Conservation (phyloP, 1,140 invertebrate species). For the Drosophila prosaltans region DNA sequence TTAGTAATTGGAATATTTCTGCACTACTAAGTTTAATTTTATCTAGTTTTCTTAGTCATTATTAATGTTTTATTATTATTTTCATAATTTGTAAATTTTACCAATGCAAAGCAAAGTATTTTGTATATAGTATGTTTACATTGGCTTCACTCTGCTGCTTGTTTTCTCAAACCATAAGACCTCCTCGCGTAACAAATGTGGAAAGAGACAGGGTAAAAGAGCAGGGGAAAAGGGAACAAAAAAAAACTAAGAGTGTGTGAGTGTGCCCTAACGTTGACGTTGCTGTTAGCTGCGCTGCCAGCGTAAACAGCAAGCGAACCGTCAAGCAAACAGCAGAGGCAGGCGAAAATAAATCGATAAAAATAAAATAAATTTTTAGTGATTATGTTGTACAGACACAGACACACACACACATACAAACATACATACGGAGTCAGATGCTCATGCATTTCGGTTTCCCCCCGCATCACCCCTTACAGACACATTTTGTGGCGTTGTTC, state of each 20-base stretch:
- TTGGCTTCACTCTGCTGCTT: background rate
- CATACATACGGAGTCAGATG: slow-evolving; percentile 21
- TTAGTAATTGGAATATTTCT: too few relatives aligned
- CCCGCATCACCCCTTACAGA: background rate
- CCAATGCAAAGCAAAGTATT: background rate
- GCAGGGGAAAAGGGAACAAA: slow-evolving; percentile 22
- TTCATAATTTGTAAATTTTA: background rate
- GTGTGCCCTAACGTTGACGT: slow-evolving; percentile 30
- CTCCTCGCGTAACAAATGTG: slow-evolving; percentile 2
- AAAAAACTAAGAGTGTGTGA: slow-evolving; percentile 44
- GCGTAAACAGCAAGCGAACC: slow-evolving; percentile 21
- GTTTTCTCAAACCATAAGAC: background rate
- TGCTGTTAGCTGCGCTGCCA: slow-evolving; percentile 34
- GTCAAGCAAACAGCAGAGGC: slow-evolving; percentile 20
- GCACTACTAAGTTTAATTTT: too few relatives aligned
- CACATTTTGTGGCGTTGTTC: slow-evolving; percentile 12
- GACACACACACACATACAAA: slow-evolving; percentile 31
- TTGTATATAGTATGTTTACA: background rate
- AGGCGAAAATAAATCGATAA: slow-evolving; percentile 80
- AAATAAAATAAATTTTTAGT: slow-evolving; percentile 82
- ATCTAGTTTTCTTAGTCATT: too few relatives aligned
- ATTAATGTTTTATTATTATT: background rate
- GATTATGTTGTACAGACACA: slow-evolving; percentile 72
- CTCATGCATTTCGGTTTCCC: slow-evolving; percentile 15
- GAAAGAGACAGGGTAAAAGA: slow-evolving; percentile 13